These are phyloP conservation scores for Cistogaster globosa DNA, from an alignment of 2,888 invertebrate species.

Conservation along the genomic window DNA sequence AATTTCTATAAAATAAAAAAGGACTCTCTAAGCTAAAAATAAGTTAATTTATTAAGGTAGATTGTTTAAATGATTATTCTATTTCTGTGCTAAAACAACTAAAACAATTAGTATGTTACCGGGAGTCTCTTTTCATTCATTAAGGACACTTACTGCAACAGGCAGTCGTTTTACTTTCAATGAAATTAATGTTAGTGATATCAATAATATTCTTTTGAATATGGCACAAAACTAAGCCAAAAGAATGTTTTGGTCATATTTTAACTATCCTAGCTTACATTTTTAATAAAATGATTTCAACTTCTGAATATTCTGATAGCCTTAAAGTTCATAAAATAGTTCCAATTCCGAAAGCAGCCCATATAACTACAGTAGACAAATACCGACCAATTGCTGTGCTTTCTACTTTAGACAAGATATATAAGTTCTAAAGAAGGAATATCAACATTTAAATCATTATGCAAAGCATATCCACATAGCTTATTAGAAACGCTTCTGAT, in stretches of 20 bases:
- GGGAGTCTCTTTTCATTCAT: not conserved
- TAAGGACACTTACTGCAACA: constrained; percentile 1
- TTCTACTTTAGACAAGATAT: not conserved
- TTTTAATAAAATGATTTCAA: not conserved
- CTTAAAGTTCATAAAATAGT: not conserved
- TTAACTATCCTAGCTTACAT: no score
- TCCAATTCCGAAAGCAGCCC: no score
- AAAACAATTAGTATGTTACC: constrained; percentile 1
- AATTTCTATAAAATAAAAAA: no score
- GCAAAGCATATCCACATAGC: no score
- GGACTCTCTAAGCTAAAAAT: no score
- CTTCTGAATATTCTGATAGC: not conserved
- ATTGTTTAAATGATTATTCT: constrained; percentile 12
- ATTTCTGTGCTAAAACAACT: constrained; percentile 20
- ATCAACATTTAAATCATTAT: no score
- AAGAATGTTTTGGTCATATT: not conserved
- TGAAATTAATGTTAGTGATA: no score
- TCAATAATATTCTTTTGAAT: not conserved
- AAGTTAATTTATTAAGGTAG: no score
- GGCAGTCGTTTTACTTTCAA: not conserved
- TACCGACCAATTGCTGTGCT: no score
- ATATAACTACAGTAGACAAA: no score
- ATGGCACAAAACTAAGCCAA: not conserved
- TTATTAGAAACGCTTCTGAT: no score
- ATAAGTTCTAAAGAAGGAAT: no score